Conservation (phyloP, 2,113 vertebrate genomes). For the Sceloporus undulatus region DNA sequence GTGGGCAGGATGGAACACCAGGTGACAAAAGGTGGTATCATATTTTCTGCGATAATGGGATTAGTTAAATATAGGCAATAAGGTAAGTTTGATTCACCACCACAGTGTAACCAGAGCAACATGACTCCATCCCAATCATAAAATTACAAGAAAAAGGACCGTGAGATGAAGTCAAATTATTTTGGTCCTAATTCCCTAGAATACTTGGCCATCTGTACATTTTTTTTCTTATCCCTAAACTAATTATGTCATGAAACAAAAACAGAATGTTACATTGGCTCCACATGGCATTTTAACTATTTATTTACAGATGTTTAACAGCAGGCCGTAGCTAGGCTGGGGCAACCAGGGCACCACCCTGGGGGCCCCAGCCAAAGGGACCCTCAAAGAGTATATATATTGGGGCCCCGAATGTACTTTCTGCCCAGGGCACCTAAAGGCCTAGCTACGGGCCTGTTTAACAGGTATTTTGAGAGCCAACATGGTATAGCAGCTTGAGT, state of each 20-base stretch:
- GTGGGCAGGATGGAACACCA: neutral
- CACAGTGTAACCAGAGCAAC: neutral
- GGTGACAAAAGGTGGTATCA: conserved; percentile 10
- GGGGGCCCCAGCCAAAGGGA: too few species aligned
- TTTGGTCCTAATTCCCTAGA: neutral
- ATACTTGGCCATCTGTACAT: neutral
- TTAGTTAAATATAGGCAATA: conserved; percentile 12
- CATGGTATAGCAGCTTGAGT: too few species aligned
- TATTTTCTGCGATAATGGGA: neutral
- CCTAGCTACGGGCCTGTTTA: too few species aligned
- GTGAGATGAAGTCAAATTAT: neutral
- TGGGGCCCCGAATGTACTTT: too few species aligned
- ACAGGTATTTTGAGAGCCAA: too few species aligned
- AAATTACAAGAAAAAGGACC: neutral
- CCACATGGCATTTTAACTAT: neutral
- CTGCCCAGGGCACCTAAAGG: too few species aligned
- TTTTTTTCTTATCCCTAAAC: neutral
- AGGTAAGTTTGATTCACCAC: neutral
- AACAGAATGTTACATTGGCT: neutral
- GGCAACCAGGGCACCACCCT: too few species aligned
- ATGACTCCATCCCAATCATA: neutral
- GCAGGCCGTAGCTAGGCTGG: too few species aligned
- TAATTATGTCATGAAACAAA: neutral
- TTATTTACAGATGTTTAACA: too few species aligned
- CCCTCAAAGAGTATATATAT: too few species aligned